Base-by-base conservation (phyloP, 2,797 vertebrate species). In the Pipistrellus kuhlii region DNA sequence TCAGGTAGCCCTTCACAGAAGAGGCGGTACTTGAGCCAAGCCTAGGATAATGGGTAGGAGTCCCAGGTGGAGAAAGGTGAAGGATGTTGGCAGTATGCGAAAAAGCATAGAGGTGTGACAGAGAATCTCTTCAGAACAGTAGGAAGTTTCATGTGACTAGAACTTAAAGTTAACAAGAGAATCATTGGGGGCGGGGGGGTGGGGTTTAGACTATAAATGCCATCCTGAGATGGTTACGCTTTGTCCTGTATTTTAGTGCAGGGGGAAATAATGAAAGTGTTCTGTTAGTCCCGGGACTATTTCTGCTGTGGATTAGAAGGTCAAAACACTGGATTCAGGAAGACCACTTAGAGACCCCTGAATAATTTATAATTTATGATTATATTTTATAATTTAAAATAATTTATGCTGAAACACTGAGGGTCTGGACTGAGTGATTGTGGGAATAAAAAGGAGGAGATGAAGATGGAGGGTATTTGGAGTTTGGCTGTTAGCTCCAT, bases 161-260 rank as follows among this genome's bases (percentile, higher is more conserved):
- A 92, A 84, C 53, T 71, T 51, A 78, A 57, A 92, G 21, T 73
- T 73, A 84, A 44, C 48, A 80, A 59, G 30, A 57, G 72, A 51
- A 46, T 53, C 44, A 66, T 27, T 38, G 69, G 12, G 76, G 85
- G 10, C 21, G 15, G 76, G 83, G 10, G 21, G 35, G n/a, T n/a
- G 15, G 76, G 85, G 8, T 21, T 53, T 53, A 78, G 35, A 25
- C 20, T 62, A 15, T 48, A n/a, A 76, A 48, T 30, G 15, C 72
- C 83, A 38, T 18, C 7, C 30, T 75, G 69, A 53, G 46, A 21
- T 44, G 53, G 46, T n/a, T 51, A 30, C 32, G 18, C 55, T 64
- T 78, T 69, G 46, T 68, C n/a, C 41, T 64, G 13, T 55, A 3
- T 46, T 87, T 6, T 46, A 75, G 38, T 57, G 75, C n/a, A 75